A percentile compares a stretch with the other conserved stretches of the same genome.
Conservation (phyloP, 2,797 vertebrate species). For the Gouania willdenowi region DNA sequence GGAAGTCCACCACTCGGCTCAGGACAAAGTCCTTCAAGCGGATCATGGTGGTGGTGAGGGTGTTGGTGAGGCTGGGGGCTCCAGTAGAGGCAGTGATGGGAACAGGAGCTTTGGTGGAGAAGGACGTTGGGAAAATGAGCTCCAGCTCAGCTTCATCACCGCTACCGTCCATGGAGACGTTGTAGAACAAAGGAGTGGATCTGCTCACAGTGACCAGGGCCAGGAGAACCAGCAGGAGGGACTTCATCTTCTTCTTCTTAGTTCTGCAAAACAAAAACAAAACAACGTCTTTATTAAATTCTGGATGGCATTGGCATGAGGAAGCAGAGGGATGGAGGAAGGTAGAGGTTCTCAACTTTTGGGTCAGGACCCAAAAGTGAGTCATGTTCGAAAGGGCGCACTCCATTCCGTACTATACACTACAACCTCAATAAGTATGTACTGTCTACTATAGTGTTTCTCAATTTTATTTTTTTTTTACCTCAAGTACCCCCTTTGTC, state of each 20-base stretch:
- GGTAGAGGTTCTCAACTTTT: no score
- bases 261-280: slow-evolving; percentile 41
- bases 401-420: no score
- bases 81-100: slow-evolving; percentile 38
- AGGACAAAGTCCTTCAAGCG: slow-evolving; percentile 78
- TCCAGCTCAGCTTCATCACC: slow-evolving; percentile 80
- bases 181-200: slow-evolving; percentile 64
- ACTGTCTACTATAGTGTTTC: no score
- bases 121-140: slow-evolving; percentile 67
- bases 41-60: slow-evolving; percentile 80
- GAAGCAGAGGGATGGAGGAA: no score
- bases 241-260: slow-evolving; percentile 56
- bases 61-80: slow-evolving; percentile 48
- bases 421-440: no score
- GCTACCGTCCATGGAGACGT: slow-evolving; percentile 74
- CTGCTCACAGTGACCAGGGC: slow-evolving; percentile 47
- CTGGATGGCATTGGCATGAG: not conserved
- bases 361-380: no score
- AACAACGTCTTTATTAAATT: not conserved
- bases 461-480: no score
- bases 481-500: no score
- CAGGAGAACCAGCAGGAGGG: slow-evolving; percentile 29
- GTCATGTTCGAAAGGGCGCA: no score
- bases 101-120: slow-evolving; percentile 51
- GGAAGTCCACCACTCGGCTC: slow-evolving; percentile 85